phyloP scores from a whole-genome alignment of 1,140 invertebrate genomes.

The Drosophila virilis region DNA sequence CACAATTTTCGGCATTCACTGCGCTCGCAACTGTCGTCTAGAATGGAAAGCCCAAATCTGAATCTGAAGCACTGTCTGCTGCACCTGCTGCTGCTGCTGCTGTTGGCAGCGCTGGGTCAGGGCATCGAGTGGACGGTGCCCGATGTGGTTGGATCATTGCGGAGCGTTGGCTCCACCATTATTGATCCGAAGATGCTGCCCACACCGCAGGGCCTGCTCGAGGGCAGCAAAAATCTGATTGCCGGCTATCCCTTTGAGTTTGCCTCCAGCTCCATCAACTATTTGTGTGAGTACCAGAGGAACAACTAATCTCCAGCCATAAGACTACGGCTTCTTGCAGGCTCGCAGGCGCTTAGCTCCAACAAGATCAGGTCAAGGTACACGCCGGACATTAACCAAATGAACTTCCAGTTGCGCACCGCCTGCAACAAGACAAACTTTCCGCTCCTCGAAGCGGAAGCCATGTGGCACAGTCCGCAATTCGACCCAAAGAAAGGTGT shows the following conservation, averaged over 20 bases:
- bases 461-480: slow-evolving; percentile 63
- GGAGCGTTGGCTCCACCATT: slow-evolving; percentile 43
- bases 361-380: slow-evolving; percentile 61
- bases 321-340: slow-evolving; percentile 66
- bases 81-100: slow-evolving; percentile 14
- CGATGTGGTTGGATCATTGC: slow-evolving; percentile 53
- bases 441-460: slow-evolving; percentile 52
- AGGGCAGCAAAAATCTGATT: slow-evolving; percentile 69
- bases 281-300: slow-evolving; percentile 62
- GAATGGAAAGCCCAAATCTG: slow-evolving; percentile 36
- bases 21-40: slow-evolving; percentile 31
- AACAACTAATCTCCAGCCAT: too few relatives aligned
- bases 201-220: slow-evolving; percentile 67
- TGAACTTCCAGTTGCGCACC: slow-evolving; percentile 71
- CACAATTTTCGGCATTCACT: slow-evolving; percentile 63
- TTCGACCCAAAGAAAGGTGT: slow-evolving; percentile 74
- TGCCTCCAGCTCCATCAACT: slow-evolving; percentile 62
- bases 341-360: slow-evolving; percentile 67
- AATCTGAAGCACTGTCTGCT: background rate
- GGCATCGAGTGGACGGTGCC: slow-evolving; percentile 49
- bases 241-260: slow-evolving; percentile 79
- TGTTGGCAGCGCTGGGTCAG: slow-evolving; percentile 3
- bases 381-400: slow-evolving; percentile 65
- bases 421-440: slow-evolving; percentile 52
- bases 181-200: slow-evolving; percentile 64